Evolutionary conservation across 2,888 invertebrate species (phyloP).

Genomic region (Argyra leucocephala): DNA sequence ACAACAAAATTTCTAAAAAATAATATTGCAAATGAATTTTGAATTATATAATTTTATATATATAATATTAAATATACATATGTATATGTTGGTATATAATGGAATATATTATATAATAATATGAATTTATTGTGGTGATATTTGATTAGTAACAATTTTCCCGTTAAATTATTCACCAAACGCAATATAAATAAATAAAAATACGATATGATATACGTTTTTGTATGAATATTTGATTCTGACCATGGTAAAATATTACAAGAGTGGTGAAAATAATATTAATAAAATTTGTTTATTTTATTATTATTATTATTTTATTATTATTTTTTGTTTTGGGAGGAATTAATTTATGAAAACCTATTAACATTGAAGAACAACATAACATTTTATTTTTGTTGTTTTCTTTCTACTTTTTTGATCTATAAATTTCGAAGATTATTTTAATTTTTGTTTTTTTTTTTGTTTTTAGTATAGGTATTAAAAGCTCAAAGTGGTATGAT

Average conservation of each 20-base stretch:
- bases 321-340: background rate
- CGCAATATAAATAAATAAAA: background rate
- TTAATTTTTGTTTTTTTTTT: too few relatives aligned
- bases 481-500: background rate
- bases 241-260: background rate
- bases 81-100: too few relatives aligned
- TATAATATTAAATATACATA: too few relatives aligned
- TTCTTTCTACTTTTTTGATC: background rate
- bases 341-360: conserved; percentile 2
- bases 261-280: background rate
- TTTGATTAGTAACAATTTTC: background rate
- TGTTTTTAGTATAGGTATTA: too few relatives aligned
- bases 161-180: background rate
- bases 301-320: too few relatives aligned
- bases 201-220: background rate
- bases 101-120: too few relatives aligned
- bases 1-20: too few relatives aligned
- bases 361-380: background rate
- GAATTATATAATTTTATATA: too few relatives aligned
- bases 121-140: too few relatives aligned
- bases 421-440: background rate
- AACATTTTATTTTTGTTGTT: background rate
- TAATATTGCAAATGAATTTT: too few relatives aligned
- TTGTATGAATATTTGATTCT: background rate
- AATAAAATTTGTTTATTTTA: background rate